Evolutionary conservation across 1,140 invertebrate genomes (phyloP).

Genomic region (Halesus radiatus): DNA sequence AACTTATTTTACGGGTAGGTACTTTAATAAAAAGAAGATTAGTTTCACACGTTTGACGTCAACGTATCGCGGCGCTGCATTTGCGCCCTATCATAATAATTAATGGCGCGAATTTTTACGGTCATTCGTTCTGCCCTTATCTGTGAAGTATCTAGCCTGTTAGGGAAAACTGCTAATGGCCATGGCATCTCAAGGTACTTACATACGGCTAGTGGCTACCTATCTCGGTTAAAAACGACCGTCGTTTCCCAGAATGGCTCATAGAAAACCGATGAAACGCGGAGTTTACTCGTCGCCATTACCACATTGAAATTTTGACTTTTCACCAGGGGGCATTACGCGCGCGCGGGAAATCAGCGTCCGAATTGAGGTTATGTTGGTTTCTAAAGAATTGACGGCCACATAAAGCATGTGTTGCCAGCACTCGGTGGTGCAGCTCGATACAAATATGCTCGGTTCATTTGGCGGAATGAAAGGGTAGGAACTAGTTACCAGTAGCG

Average conservation of each 20-base stretch:
- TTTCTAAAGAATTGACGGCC: neutral
- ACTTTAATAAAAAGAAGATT: no score
- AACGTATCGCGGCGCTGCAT: no score
- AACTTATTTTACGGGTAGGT: no score
- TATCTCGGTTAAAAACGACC: slow-evolving; percentile 24
- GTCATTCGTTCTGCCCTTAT: slow-evolving; percentile 26
- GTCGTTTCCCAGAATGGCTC: slow-evolving; percentile 32
- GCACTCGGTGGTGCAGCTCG: neutral
- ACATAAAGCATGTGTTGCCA: neutral
- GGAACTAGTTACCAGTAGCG: no score
- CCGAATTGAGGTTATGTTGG: slow-evolving; percentile 5
- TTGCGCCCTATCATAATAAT: neutral
- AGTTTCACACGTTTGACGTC: no score
- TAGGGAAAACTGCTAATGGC: slow-evolving; percentile 19
- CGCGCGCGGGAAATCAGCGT: slow-evolving; percentile 1
- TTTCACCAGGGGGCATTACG: slow-evolving; percentile 33
- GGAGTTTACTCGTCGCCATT: slow-evolving; percentile 18
- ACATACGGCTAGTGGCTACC: neutral
- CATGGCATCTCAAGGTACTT: neutral
- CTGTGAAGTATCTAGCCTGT: slow-evolving; percentile 14
- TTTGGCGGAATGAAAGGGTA: no score
- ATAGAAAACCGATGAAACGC: slow-evolving; percentile 44
- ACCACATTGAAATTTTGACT: slow-evolving; percentile 31
- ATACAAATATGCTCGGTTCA: no score
- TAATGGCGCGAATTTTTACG: neutral